Evolutionary conservation across 2,888 invertebrate genomes (phyloP).

Genomic region (Polietes domitor): DNA sequence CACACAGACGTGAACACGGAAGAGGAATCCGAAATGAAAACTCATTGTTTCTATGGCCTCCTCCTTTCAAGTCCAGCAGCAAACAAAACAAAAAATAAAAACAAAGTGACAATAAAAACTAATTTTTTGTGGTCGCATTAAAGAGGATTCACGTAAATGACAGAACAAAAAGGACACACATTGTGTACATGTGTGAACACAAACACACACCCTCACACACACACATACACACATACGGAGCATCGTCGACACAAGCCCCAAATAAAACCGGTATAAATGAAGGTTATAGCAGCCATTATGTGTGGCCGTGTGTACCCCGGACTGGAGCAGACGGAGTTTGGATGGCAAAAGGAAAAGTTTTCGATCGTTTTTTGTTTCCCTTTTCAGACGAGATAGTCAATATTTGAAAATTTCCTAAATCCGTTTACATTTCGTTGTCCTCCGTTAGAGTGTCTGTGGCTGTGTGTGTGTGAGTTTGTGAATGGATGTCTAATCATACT

Average conservation of each 20-base stretch:
- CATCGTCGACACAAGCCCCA: constrained; percentile 22
- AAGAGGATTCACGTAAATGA: constrained; percentile 58
- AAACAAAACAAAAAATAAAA: constrained; percentile 32
- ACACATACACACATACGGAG: constrained; percentile 18
- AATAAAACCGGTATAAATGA: constrained; percentile 33
- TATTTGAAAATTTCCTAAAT: constrained; percentile 59
- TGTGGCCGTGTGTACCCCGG: neutral
- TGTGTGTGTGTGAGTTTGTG: constrained; percentile 26
- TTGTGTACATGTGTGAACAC: constrained; percentile 35
- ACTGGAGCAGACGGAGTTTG: neutral
- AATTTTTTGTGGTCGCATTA: constrained; percentile 68
- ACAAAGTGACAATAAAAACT: constrained; percentile 66
- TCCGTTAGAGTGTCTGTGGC: constrained; percentile 28
- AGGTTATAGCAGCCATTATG: constrained; percentile 14
- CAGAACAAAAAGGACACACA: constrained; percentile 25
- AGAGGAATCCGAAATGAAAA: constrained; percentile 5
- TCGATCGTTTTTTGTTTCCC: constrained; percentile 2
- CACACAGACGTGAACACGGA: neutral
- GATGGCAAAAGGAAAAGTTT: constrained; percentile 31
- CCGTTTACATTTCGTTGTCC: constrained; percentile 40
- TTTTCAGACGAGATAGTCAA: constrained; percentile 30
- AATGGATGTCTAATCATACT: constrained; percentile 8
- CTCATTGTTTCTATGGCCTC: constrained; percentile 20
- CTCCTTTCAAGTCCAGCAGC: constrained; percentile 7
- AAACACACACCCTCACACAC: constrained; percentile 1